These are phyloP conservation scores for Bombyx huttoni DNA, from an alignment of 2,888 invertebrate genomes.

Conservation along the genomic window DNA sequence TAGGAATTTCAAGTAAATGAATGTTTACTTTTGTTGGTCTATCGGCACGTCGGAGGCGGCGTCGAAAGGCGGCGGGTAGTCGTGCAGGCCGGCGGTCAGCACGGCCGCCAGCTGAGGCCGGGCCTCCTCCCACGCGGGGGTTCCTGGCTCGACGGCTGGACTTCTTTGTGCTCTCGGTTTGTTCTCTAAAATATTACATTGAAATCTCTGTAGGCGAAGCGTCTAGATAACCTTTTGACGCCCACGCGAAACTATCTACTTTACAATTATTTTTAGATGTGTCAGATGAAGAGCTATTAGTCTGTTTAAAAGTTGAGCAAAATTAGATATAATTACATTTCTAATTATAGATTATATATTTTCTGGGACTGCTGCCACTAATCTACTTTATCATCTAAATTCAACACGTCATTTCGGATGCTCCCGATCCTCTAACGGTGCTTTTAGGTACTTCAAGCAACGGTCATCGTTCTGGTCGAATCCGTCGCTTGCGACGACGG, in stretches of 20 bases:
- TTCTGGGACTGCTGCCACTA: no score
- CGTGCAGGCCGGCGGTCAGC: constrained; percentile 65
- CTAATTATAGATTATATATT: no score
- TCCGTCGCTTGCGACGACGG: no score
- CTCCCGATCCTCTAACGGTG: no score
- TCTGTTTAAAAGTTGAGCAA: background rate
- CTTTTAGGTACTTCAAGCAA: no score
- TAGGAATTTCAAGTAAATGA: background rate
- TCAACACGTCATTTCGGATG: no score
- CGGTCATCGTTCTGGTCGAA: no score
- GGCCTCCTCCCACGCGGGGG: constrained; percentile 76
- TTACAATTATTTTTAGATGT: background rate
- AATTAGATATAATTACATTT: no score
- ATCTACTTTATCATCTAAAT: no score
- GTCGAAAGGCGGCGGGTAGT: constrained; percentile 85
- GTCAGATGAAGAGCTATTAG: background rate
- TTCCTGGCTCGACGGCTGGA: constrained; percentile 6
- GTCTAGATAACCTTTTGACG: background rate
- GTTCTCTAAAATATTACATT: background rate
- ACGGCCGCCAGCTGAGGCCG: constrained; percentile 75
- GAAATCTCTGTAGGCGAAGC: background rate
- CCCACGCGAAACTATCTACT: background rate
- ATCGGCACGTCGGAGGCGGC: constrained; percentile 86
- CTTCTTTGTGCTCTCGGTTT: background rate
- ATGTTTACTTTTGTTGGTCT: constrained; percentile 87